Percentiles rank a stretch among this genome's conserved stretches.
These are phyloP conservation scores for Anguilla anguilla DNA, from an alignment of 2,797 vertebrate species.

Conservation along the genomic window DNA sequence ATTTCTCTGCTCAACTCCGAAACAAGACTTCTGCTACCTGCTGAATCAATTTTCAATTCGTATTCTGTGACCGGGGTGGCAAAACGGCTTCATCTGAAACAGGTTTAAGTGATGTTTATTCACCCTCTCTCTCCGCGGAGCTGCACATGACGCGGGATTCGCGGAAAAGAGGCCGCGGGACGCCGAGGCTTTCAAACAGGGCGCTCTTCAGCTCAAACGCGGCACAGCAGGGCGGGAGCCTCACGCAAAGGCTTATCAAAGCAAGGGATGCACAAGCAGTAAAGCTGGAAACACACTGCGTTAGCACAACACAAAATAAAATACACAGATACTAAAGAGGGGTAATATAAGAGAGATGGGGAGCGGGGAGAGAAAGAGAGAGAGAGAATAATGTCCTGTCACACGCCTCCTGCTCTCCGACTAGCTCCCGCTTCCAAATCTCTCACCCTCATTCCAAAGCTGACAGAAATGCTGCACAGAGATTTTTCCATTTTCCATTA, in stretches of 20 bases:
- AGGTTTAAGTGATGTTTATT: not conserved
- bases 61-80: not conserved
- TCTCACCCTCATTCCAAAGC: not conserved
- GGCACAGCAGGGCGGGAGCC: not conserved
- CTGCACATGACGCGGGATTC: not conserved
- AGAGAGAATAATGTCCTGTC: conserved; percentile 14
- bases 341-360: too few species aligned
- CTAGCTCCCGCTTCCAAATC: not conserved
- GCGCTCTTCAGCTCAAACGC: not conserved
- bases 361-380: too few species aligned
- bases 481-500: not conserved
- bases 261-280: not conserved
- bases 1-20: not conserved
- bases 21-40: not conserved
- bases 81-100: not conserved
- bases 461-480: conserved; percentile 15
- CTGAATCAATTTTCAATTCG: not conserved
- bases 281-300: not conserved
- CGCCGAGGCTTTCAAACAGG: not conserved
- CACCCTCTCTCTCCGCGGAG: not conserved
- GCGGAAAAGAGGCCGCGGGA: not conserved
- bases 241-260: not conserved
- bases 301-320: not conserved
- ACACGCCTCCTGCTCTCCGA: not conserved
- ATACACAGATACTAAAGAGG: not conserved